phyloP scores from a whole-genome alignment of 1,140 invertebrate species.

The Zaprionus ghesquierei region DNA sequence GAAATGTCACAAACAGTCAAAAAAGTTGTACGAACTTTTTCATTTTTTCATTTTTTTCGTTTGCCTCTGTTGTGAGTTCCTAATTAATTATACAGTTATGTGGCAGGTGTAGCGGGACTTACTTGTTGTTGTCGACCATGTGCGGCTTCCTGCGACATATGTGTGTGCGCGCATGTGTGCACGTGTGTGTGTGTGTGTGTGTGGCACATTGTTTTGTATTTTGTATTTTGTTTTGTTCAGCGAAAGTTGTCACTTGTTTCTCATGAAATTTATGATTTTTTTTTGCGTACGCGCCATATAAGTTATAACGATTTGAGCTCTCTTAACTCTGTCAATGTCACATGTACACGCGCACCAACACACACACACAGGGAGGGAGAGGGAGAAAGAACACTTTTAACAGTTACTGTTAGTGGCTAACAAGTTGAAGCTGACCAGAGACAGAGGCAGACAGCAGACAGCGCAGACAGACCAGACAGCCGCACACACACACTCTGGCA shows the following conservation, averaged over 20 bases:
- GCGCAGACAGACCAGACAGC: slow-evolving; percentile 4
- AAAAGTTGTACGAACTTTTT: not conserved
- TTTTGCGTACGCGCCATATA: not conserved
- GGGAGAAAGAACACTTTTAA: slow-evolving; percentile 47
- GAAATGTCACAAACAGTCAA: not conserved
- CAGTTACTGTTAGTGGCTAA: slow-evolving; percentile 71
- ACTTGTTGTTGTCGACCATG: slow-evolving; percentile 61
- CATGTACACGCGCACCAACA: slow-evolving; percentile 67
- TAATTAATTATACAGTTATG: not conserved
- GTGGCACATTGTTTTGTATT: not conserved
- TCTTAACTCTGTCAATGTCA: slow-evolving; percentile 37
- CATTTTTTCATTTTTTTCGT: too few relatives aligned
- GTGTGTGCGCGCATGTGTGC: too few relatives aligned
- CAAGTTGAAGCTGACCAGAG: slow-evolving; percentile 61
- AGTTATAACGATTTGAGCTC: slow-evolving; percentile 20
- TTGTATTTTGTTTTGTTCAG: not conserved
- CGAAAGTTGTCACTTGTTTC: slow-evolving; percentile 38
- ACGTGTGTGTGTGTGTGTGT: not conserved
- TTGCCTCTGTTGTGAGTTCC: not conserved
- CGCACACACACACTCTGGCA: slow-evolving; percentile 17
- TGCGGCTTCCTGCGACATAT: not conserved
- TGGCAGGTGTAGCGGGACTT: slow-evolving; percentile 33
- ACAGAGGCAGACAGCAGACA: slow-evolving; percentile 22
- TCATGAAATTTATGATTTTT: slow-evolving; percentile 22
- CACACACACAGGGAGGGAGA: slow-evolving; percentile 38